Evolutionary conservation across 2,113 vertebrate genomes (phyloP).

Genomic region (Macquaria australasica): DNA sequence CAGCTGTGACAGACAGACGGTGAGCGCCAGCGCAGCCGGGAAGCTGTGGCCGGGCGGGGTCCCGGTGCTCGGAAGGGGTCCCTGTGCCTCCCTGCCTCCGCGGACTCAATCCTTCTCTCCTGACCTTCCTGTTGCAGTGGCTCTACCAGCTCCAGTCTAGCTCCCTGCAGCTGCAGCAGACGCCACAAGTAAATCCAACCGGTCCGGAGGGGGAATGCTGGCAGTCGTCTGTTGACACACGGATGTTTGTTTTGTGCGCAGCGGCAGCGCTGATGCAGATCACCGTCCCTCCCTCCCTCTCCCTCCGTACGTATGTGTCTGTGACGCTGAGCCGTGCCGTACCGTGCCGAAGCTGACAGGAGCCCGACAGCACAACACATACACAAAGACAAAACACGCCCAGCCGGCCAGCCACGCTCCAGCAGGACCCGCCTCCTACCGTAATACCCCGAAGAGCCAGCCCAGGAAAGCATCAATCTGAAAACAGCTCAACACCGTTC

Average conservation of each 20-base stretch:
- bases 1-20: not conserved
- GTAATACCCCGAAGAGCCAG: constrained; percentile 47
- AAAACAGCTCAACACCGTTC: not conserved
- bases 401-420: constrained; percentile 68
- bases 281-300: not conserved
- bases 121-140: constrained; percentile 27
- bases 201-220: not conserved
- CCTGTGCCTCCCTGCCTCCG: not conserved
- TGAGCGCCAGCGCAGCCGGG: constrained; percentile 13
- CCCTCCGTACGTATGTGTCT: not conserved
- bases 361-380: constrained; percentile 43
- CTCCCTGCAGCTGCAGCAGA: constrained; percentile 3
- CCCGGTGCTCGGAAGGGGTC: constrained; percentile 19
- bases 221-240: not conserved
- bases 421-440: constrained; percentile 67
- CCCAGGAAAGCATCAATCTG: not conserved
- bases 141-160: not conserved
- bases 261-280: constrained; percentile 4
- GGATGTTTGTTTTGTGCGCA: not conserved
- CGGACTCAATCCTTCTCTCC: constrained; percentile 15
- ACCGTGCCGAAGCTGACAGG: constrained; percentile 24
- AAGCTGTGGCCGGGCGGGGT: constrained; percentile 35
- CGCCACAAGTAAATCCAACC: constrained; percentile 53
- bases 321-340: constrained; percentile 15
- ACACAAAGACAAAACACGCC: constrained; percentile 69